Percentiles rank a stretch among this genome's conserved stretches.
Conservation (phyloP, 2,113 vertebrate species). For the Oncorhynchus kisutch region DNA sequence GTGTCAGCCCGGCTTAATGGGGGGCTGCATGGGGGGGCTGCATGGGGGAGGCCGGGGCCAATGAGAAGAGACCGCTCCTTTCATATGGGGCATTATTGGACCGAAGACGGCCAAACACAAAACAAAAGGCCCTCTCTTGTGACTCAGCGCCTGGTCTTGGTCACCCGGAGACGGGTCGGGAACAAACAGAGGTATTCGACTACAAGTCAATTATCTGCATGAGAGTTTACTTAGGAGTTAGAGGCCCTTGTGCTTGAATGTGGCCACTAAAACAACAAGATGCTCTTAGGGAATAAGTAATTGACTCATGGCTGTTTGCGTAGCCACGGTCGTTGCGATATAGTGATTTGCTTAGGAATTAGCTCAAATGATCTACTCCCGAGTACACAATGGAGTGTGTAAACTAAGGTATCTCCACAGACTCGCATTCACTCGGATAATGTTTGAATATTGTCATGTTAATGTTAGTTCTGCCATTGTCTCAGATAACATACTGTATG, state of each 20-base stretch:
- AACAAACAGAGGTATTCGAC: slow-evolving; percentile 72
- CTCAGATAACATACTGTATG: no score
- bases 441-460: no score
- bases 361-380: background rate
- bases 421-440: no score
- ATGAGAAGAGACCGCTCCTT: slow-evolving; percentile 59
- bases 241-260: slow-evolving; percentile 50
- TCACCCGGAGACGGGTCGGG: slow-evolving; percentile 63
- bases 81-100: slow-evolving; percentile 64
- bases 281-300: slow-evolving; percentile 56
- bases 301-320: slow-evolving; percentile 55
- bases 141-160: slow-evolving; percentile 45
- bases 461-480: no score
- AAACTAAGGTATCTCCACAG: no score
- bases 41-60: slow-evolving; percentile 10
- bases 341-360: slow-evolving; percentile 42
- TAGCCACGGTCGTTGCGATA: background rate
- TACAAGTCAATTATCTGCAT: slow-evolving; percentile 70
- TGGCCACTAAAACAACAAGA: slow-evolving; percentile 54
- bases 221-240: slow-evolving; percentile 56
- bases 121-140: slow-evolving; percentile 67
- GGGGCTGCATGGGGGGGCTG: background rate
- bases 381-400: slow-evolving; percentile 4
- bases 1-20: slow-evolving; percentile 58
- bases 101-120: slow-evolving; percentile 48